Evolutionary conservation across 1,140 invertebrate species (phyloP).

Genomic region (Ephestia elutella): DNA sequence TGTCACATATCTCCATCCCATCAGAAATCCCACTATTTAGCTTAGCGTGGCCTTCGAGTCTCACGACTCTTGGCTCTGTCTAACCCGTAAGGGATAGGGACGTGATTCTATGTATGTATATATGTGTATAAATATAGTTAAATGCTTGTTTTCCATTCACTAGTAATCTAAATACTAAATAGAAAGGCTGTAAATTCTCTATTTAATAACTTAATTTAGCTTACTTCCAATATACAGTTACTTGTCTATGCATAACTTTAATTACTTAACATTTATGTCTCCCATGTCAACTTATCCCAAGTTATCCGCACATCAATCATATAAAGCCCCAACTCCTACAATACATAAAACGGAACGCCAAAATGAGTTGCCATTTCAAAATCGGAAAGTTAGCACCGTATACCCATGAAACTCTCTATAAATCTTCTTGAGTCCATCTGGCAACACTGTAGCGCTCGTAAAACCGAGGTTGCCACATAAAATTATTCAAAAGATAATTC

Average conservation of each 20-base stretch:
- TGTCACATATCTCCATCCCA: no score
- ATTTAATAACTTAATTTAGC: neutral
- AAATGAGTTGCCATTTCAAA: constrained; percentile 51
- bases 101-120: no score
- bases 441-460: constrained; percentile 65
- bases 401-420: constrained; percentile 46
- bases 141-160: no score
- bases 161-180: no score
- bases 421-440: constrained; percentile 34
- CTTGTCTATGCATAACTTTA: no score
- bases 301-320: constrained; percentile 7
- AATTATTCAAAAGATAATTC: constrained; percentile 62
- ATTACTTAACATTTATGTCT: no score
- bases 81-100: no score
- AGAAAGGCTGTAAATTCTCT: neutral
- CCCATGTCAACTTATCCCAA: constrained; percentile 11
- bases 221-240: no score
- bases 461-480: constrained; percentile 47
- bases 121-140: neutral
- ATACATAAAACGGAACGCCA: constrained; percentile 15
- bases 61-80: no score
- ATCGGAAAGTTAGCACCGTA: constrained; percentile 39
- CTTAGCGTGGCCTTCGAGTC: no score
- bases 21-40: no score
- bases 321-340: neutral